phyloP scores from a whole-genome alignment of 2,888 invertebrate genomes.

The Helicoverpa assulta region DNA sequence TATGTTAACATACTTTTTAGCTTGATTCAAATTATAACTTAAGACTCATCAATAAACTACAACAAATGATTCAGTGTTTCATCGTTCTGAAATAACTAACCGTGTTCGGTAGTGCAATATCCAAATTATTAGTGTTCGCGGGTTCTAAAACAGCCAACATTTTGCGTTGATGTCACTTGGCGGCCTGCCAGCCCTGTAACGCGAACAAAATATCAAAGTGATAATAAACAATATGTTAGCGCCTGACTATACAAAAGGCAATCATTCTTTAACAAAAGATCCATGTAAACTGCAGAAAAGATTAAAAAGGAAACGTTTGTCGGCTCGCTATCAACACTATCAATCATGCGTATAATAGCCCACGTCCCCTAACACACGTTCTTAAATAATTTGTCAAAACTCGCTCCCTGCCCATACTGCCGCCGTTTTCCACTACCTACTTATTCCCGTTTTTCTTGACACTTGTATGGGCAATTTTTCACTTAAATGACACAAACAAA shows the following conservation, averaged over 20 bases:
- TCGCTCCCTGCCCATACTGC: conserved; percentile 77
- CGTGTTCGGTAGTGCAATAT: conserved; percentile 34
- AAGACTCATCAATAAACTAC: neutral
- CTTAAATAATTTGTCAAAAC: conserved; percentile 90
- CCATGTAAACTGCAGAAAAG: conserved; percentile 71
- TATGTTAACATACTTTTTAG: too few relatives aligned
- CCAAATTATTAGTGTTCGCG: conserved; percentile 44
- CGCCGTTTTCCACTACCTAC: conserved; percentile 72
- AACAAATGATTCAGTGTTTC: neutral
- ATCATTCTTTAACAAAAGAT: conserved; percentile 65
- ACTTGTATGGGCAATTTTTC: conserved; percentile 72
- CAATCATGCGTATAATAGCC: conserved; percentile 86
- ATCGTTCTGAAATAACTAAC: conserved; percentile 22
- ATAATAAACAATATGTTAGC: conserved; percentile 53
- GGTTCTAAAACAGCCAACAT: conserved; percentile 47
- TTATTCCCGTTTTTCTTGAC: conserved; percentile 77
- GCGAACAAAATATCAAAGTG: conserved; percentile 56
- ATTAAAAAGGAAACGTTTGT: conserved; percentile 81
- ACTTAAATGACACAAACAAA: conserved; percentile 63
- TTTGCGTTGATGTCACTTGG: conserved; percentile 54
- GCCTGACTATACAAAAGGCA: conserved; percentile 58
- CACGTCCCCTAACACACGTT: conserved; percentile 87
- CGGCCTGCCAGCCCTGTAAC: conserved; percentile 48
- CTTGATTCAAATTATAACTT: too few relatives aligned
- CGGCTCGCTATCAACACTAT: conserved; percentile 82